Percentiles rank a stretch among this genome's conserved stretches.
phyloP scores from a whole-genome alignment of 2,888 invertebrate species.

The Allophyes oxyacanthae region DNA sequence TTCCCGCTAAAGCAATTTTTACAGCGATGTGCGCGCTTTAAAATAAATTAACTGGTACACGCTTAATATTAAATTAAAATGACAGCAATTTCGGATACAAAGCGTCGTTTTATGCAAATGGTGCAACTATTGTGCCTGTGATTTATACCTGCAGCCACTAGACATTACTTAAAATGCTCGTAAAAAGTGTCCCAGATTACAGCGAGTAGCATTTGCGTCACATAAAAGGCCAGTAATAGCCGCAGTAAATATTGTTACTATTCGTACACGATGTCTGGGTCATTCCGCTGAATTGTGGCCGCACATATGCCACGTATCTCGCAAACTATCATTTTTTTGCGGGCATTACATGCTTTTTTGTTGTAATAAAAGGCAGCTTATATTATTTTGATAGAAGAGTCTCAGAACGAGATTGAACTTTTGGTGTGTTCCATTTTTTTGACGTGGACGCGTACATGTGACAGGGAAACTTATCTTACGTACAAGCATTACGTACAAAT shows the following conservation, averaged over 20 bases:
- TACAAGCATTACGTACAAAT: conserved; percentile 16
- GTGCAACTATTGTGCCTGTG: conserved; percentile 70
- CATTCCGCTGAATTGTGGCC: conserved; percentile 66
- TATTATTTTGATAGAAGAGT: conserved; percentile 51
- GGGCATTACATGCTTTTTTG: conserved; percentile 49
- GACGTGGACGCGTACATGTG: conserved; percentile 26
- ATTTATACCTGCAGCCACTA: conserved; percentile 69
- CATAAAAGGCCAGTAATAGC: conserved; percentile 71
- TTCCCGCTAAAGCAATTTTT: conserved; percentile 35
- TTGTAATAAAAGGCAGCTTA: conserved; percentile 57
- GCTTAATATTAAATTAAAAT: conserved; percentile 74
- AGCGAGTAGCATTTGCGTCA: conserved; percentile 69
- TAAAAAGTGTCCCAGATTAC: conserved; percentile 77
- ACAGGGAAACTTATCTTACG: conserved; percentile 28
- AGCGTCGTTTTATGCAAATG: conserved; percentile 75
- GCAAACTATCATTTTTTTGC: conserved; percentile 51
- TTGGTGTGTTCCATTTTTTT: conserved; percentile 39
- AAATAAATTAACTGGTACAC: conserved; percentile 63
- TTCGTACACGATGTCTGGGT: conserved; percentile 59
- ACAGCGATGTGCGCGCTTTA: conserved; percentile 32
- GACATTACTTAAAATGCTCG: conserved; percentile 74
- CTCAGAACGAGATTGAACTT: conserved; percentile 52
- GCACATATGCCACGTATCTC: conserved; percentile 55
- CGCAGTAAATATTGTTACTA: conserved; percentile 70
- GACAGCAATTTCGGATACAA: conserved; percentile 70